Evolutionary conservation across 2,888 invertebrate species (phyloP).

Genomic region (Cosmorhoe ocellata): DNA sequence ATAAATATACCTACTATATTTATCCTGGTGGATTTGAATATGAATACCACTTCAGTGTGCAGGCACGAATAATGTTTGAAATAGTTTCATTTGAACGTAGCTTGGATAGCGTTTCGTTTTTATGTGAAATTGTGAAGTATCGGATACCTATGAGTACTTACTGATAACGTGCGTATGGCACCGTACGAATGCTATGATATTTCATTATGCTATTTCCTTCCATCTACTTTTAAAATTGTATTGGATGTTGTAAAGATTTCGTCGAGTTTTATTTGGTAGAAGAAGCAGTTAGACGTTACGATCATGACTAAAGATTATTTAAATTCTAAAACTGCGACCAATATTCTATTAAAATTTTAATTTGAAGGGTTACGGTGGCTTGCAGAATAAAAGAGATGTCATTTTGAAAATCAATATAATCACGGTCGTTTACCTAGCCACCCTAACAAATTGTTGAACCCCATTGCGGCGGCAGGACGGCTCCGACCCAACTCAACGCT

Average conservation of each 20-base stretch:
- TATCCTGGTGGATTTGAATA: conserved; percentile 55
- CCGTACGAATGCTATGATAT: conserved; percentile 15
- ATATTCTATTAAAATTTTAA: conserved; percentile 20
- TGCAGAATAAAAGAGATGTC: conserved; percentile 52
- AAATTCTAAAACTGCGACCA: conserved; percentile 6
- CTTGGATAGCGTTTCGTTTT: conserved; percentile 14
- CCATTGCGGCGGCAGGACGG: conserved; percentile 59
- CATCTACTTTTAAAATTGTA: conserved; percentile 6
- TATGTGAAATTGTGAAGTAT: conserved; percentile 24
- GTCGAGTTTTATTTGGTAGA: too few species aligned
- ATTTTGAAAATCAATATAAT: conserved; percentile 76
- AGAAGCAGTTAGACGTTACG: too few species aligned
- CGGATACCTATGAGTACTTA: conserved; percentile 14
- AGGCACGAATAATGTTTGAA: conserved; percentile 25
- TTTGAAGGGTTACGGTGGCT: conserved; percentile 46
- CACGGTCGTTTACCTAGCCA: conserved; percentile 72
- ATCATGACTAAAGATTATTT: too few species aligned
- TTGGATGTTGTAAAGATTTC: conserved; percentile 3
- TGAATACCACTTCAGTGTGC: conserved; percentile 43
- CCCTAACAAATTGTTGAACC: conserved; percentile 76
- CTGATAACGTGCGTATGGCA: conserved; percentile 12
- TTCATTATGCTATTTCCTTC: conserved; percentile 9
- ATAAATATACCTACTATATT: conserved; percentile 40
- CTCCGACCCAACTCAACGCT: conserved; percentile 56
- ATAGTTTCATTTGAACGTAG: conserved; percentile 22